A percentile compares a stretch with the other conserved stretches of the same genome.
These are phyloP conservation scores for Ibycter americanus DNA, from an alignment of 2,797 vertebrate genomes.

Conservation along the genomic window DNA sequence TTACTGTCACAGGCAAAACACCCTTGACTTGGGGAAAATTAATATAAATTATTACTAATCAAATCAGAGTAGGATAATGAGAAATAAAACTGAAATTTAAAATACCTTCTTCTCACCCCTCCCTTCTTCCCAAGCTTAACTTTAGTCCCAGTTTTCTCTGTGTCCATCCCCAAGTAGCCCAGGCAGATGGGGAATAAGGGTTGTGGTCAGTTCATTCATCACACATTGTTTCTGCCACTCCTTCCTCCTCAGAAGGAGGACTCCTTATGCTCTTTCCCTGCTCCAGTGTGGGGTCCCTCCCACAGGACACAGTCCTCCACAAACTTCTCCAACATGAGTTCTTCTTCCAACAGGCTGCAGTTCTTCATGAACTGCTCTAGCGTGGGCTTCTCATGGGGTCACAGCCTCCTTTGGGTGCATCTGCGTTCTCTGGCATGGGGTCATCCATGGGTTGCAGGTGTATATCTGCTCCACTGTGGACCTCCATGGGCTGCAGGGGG, in stretches of 20 bases:
- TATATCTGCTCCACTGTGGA: background rate
- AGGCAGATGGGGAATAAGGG: background rate
- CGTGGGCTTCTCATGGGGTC: background rate
- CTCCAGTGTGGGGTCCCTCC: background rate
- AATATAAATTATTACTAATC: background rate
- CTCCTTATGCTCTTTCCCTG: background rate
- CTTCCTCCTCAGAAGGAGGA: background rate
- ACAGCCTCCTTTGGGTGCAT: background rate
- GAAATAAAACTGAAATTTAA: background rate
- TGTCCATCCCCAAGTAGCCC: background rate
- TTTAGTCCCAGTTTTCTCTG: background rate
- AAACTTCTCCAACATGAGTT: too few relatives aligned
- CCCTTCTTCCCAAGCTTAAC: background rate
- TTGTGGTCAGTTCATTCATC: background rate
- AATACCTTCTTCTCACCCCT: fast-evolving
- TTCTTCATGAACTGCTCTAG: background rate
- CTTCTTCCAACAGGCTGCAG: too few relatives aligned
- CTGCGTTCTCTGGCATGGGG: too few relatives aligned
- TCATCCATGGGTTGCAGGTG: background rate
- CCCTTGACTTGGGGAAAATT: background rate
- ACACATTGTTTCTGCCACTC: background rate
- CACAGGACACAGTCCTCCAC: too few relatives aligned
- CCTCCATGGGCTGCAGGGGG: background rate
- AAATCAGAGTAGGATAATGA: background rate
- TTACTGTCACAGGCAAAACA: background rate